Evolutionary conservation across 1,140 invertebrate species (phyloP).

Genomic region (Ridgeia piscesae): DNA sequence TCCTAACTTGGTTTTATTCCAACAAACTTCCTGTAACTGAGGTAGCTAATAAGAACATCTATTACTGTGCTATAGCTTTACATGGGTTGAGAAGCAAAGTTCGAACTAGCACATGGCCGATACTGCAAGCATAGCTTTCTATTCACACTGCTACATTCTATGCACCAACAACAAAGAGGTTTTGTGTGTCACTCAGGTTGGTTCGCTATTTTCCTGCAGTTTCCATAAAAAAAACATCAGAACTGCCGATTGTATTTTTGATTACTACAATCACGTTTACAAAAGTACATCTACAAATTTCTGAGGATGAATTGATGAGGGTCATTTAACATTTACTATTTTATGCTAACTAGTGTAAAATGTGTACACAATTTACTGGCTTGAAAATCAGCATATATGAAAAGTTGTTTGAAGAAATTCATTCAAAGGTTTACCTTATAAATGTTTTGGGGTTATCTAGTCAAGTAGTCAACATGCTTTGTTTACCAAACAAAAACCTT

Average conservation of each 20-base stretch:
- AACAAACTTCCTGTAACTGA: not conserved
- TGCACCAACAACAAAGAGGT: not conserved
- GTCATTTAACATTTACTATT: not conserved
- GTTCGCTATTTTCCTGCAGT: not conserved
- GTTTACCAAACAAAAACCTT: not conserved
- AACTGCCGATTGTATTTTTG: not conserved
- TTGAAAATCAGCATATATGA: not conserved
- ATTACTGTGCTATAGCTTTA: not conserved
- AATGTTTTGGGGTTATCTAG: not conserved
- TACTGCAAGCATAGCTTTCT: not conserved
- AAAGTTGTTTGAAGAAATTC: not conserved
- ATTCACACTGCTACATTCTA: not conserved
- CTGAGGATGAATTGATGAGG: not conserved
- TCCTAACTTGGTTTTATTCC: not conserved
- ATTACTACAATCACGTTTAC: not conserved
- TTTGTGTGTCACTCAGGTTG: not conserved
- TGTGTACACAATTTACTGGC: not conserved
- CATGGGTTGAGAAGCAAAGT: not conserved
- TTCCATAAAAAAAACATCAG: not conserved
- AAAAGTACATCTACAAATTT: not conserved
- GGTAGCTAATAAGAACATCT: not conserved
- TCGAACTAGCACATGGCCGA: not conserved
- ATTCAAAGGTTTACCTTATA: not conserved
- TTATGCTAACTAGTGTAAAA: not conserved
- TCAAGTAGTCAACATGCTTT: not conserved